Base-by-base conservation (phyloP, 2,113 vertebrate genomes). In the Pagrus major region DNA sequence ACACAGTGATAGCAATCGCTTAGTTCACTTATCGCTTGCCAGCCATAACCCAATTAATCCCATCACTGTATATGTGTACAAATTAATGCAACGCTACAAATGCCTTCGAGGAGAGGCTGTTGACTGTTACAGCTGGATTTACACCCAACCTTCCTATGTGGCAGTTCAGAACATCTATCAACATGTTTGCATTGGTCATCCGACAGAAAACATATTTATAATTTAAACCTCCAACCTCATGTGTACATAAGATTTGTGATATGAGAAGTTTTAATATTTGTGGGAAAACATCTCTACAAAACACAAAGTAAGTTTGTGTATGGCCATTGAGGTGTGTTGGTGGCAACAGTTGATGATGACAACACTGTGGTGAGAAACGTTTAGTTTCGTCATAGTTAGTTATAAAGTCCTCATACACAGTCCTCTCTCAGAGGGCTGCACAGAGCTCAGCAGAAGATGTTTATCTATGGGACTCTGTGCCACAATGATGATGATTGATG, bases 371-470 rank as follows among this genome's bases (percentile, higher is more conserved):
- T 68, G 11, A 29, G 14, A 2, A 16, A 39, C 51, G 11, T 1
- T 11, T 33, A 6, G 7, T 2, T 6, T 15, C 68, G 20, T 27
- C 14, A 4, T 0, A 18, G 12, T 39, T 16, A 5, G 10, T 11
- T 75, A 75, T 74, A 78, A 78, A 73, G 15, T 16, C 16, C 9
- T 37, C 23, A 39, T 12, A 1, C 64, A 33, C 55, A 39, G 29
- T 20, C 12, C 8, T 63, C 49, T 52, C 7, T 69, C 23, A 60
- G 31, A 15, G 25, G 47, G 9, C 56, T n/a, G 44, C 23, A 29
- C 5, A 21, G 12, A 71, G 27, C 9, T 63, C 51, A 74, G 60
- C 15, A 14, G 12, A n/a, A 14, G 6, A 31, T 3, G 3, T 3
- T 35, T 2, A 11, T 23, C 9, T 16, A 14, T 54, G 0, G 10